Evolutionary conservation across 2,113 vertebrate species (phyloP), one percentile per base, ranked within the genome.

Genomic region (Actenoides lindsayi): DNA sequence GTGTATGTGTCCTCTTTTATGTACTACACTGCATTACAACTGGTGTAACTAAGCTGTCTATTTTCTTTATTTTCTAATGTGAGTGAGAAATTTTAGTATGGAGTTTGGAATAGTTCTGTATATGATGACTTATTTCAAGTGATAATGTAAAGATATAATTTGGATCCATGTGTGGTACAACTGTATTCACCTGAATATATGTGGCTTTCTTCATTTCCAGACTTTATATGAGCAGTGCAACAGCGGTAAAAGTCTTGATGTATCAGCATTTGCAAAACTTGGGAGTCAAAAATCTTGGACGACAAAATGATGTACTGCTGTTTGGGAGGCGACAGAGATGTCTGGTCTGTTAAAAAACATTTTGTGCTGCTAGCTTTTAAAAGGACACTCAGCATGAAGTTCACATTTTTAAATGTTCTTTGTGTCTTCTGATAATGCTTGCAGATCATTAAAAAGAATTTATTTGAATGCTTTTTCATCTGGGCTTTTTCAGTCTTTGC

Each of bases 151-250:
- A 74, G 35, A 75, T 30, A 6, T 5, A 9, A 30, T 51, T 88
- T 42, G 33, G 88, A 83, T 59, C 21, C 2, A 4, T 42, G 5
- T 83, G 51, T 3, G 4, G 8, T 83, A 46, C 24, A 80, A 4
- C 16, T 82, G 3, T 63, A 5, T 68, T 90, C 44, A 82, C 16
- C 42, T 68, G 42, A 95, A 67, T 81, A 75, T 4, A 3, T 79
- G 8, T 94, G 57, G 79, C 54, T 73, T 78, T 95, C 67, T 98
- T 96, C 83, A 69, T 90, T 98, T 98, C 94, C 97, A 98, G 98
- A 98, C 96, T 93, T 97, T 98, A 87, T 98, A 98, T 90, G 98
- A 98, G 31, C 98, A 98, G 42, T 98, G 97, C 90, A 98, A 63
- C 98, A 98, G 96, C 80, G 98, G 97, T 44, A 97, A 97, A 95